phyloP scores from a whole-genome alignment of 35 echinoderm and acorn worm genomes.

The Chiridota heheva region DNA sequence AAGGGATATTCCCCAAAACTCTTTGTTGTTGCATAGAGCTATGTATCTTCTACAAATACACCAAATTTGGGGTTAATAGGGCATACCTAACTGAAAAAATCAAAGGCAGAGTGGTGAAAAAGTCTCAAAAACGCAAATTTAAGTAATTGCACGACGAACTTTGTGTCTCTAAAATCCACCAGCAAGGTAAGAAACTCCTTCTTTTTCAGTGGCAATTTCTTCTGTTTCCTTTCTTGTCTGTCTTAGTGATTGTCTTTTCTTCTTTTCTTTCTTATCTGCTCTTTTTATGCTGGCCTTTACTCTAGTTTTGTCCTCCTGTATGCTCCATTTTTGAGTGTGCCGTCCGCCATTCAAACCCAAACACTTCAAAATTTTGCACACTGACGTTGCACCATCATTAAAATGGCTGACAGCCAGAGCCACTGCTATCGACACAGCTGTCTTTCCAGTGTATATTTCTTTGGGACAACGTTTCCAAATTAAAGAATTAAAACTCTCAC shows the following conservation, averaged over 20 bases:
- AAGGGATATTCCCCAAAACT: no score
- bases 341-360: neutral
- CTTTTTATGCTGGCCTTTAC: neutral
- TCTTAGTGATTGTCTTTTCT: neutral
- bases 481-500: constrained; percentile 7
- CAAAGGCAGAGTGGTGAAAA: no score
- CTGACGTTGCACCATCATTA: constrained; percentile 16
- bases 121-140: no score
- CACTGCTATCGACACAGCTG: neutral
- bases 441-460: constrained; percentile 2
- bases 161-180: neutral
- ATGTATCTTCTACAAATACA: no score
- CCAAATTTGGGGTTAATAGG: no score
- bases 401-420: constrained; percentile 10
- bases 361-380: neutral
- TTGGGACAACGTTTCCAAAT: constrained; percentile 25
- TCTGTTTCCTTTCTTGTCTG: constrained; percentile 2
- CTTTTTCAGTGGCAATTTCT: neutral
- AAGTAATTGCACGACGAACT: no score
- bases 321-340: neutral
- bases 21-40: no score
- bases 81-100: no score
- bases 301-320: neutral
- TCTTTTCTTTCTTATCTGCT: neutral
- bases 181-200: neutral